Conservation (phyloP, 53 echinoderm and acorn worm genomes). For the Echinometra lucunter region DNA sequence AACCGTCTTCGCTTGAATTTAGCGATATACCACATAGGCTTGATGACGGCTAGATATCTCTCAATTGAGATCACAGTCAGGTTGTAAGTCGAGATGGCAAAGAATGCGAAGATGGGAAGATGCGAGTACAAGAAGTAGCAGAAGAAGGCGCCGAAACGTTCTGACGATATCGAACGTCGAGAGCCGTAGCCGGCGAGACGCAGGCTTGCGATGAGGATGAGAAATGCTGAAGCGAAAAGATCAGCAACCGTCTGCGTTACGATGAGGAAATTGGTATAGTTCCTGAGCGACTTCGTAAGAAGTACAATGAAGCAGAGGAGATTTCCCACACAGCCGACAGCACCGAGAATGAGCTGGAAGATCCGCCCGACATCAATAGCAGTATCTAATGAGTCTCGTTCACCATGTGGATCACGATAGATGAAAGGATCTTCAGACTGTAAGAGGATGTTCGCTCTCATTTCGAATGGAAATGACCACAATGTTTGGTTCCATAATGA, state of each 20-base stretch:
- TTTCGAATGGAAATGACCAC: neutral
- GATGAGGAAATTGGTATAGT: constrained; percentile 44
- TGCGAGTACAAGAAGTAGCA: constrained; percentile 22
- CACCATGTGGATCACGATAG: neutral
- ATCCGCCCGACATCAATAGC: neutral
- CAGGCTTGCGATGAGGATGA: neutral
- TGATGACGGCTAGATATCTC: constrained; percentile 17
- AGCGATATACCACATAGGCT: constrained; percentile 32
- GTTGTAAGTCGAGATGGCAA: constrained; percentile 31
- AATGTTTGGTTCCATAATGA: neutral
- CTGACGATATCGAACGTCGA: neutral
- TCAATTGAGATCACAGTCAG: constrained; percentile 28
- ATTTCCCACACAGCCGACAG: constrained; percentile 3
- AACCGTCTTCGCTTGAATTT: constrained; percentile 6
- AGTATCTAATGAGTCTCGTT: neutral
- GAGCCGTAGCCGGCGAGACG: neutral
- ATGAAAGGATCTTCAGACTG: neutral
- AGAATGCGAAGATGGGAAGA: neutral
- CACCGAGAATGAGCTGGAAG: constrained; percentile 30
- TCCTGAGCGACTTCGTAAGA: neutral
- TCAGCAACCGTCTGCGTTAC: constrained; percentile 1
- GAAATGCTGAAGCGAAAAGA: constrained; percentile 1
- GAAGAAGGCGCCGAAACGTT: neutral
- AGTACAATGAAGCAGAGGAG: constrained; percentile 13
- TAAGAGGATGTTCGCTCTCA: neutral